Evolutionary conservation across 2,113 vertebrate genomes (phyloP).

Genomic region (Abramis brama): DNA sequence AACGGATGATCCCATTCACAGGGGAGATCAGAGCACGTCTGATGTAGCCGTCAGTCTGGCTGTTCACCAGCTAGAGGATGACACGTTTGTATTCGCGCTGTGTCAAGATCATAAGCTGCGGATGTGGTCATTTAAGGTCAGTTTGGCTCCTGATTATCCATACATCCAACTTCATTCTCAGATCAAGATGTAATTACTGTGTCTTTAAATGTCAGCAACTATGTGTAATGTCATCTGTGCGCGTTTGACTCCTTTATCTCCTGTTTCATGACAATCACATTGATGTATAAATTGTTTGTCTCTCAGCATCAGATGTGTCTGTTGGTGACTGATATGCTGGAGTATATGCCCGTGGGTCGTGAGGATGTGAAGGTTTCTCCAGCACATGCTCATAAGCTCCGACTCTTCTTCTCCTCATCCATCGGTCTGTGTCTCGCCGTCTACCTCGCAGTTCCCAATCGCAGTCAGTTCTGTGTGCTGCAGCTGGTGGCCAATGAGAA

Average conservation of each 20-base stretch:
- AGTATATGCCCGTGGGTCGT: slow-evolving; percentile 83
- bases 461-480: slow-evolving; percentile 91
- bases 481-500: slow-evolving; percentile 87
- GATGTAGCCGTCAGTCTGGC: slow-evolving; percentile 85
- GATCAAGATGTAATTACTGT: not conserved
- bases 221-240: too few relatives aligned
- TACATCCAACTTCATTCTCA: not conserved
- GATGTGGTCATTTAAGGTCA: slow-evolving; percentile 94
- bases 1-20: slow-evolving; percentile 50
- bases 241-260: too few relatives aligned
- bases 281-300: not conserved
- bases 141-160: not conserved
- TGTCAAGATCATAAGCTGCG: slow-evolving; percentile 93
- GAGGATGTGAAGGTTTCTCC: slow-evolving; percentile 76
- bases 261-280: not conserved
- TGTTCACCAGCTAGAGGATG: slow-evolving; percentile 84
- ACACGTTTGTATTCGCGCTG: slow-evolving; percentile 89
- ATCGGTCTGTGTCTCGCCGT: slow-evolving; percentile 86
- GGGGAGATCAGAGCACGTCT: slow-evolving; percentile 81
- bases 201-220: too few relatives aligned
- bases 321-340: slow-evolving; percentile 89
- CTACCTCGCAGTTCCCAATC: slow-evolving; percentile 83
- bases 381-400: slow-evolving; percentile 82
- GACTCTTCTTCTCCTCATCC: slow-evolving; percentile 81
- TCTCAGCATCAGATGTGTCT: slow-evolving; percentile 88